A percentile compares a stretch with the other conserved stretches of the same genome.
These are phyloP conservation scores for Planococcus citri DNA, from an alignment of 1,140 invertebrate species.

Conservation along the genomic window DNA sequence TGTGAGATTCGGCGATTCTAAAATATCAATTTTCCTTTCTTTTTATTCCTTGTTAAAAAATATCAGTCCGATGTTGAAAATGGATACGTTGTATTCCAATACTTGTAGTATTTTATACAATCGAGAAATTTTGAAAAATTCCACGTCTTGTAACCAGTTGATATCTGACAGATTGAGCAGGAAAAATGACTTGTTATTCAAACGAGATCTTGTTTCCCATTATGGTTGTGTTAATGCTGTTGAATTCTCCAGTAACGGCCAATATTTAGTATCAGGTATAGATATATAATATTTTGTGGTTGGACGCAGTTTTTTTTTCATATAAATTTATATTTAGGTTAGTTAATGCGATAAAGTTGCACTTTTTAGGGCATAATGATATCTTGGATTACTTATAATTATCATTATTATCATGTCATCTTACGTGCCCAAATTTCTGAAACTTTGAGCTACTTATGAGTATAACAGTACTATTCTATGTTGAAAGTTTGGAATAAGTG, in stretches of 20 bases:
- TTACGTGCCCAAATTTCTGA: too few relatives aligned
- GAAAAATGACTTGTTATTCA: constrained; percentile 43
- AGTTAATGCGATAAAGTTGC: too few relatives aligned
- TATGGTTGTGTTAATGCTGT: constrained; percentile 94
- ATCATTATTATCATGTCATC: too few relatives aligned
- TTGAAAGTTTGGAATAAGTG: too few relatives aligned
- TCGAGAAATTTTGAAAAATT: neutral
- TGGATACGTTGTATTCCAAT: neutral
- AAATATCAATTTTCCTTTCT: too few relatives aligned
- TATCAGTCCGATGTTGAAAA: neutral
- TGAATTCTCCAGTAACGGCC: constrained; percentile 80
- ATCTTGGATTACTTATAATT: too few relatives aligned
- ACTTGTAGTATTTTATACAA: neutral
- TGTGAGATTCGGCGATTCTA: too few relatives aligned
- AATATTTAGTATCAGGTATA: constrained; percentile 74
- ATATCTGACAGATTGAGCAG: neutral
- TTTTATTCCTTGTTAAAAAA: neutral
- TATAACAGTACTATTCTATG: too few relatives aligned
- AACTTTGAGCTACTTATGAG: too few relatives aligned
- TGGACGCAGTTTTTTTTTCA: neutral
- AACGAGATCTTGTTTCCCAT: constrained; percentile 74
- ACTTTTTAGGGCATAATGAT: too few relatives aligned
- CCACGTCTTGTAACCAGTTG: neutral
- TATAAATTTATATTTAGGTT: neutral
- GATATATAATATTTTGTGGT: constrained; percentile 19